Percentiles rank a stretch among this genome's conserved stretches.
Conservation (phyloP, 1,140 invertebrate genomes). For the Bradysia coprophila region DNA sequence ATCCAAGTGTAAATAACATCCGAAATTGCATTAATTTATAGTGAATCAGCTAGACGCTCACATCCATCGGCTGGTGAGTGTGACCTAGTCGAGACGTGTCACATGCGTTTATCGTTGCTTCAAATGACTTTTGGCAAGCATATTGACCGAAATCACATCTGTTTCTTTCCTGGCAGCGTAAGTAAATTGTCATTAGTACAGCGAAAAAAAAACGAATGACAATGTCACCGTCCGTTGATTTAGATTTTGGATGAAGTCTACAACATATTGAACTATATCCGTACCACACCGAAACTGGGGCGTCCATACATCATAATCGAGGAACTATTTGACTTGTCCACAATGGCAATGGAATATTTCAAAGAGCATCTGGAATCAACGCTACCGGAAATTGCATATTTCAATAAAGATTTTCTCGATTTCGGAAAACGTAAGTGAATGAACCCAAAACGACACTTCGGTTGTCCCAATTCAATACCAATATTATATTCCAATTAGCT, state of each 20-base stretch:
- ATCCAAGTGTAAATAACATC: not conserved
- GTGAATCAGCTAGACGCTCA: constrained; percentile 65
- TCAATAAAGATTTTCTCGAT: constrained; percentile 63
- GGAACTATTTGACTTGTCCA: constrained; percentile 78
- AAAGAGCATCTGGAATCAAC: constrained; percentile 77
- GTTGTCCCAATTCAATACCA: no score
- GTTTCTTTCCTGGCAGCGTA: constrained; percentile 79
- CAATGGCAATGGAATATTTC: constrained; percentile 87
- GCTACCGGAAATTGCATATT: constrained; percentile 70
- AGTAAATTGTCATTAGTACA: constrained; percentile 11
- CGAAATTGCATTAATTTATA: constrained; percentile 6
- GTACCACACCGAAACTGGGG: constrained; percentile 58
- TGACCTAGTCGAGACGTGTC: constrained; percentile 74
- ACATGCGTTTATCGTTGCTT: constrained; percentile 67
- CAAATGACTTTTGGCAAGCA: constrained; percentile 86
- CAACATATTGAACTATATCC: constrained; percentile 63
- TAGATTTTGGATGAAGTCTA: constrained; percentile 52
- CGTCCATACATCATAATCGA: constrained; percentile 76
- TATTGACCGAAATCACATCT: constrained; percentile 74
- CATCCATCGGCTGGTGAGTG: constrained; percentile 71
- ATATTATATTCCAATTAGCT: no score
- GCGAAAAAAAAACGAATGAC: constrained; percentile 1
- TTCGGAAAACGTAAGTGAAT: constrained; percentile 23
- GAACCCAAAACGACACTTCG: no score
- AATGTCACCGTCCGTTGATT: not conserved